Evolutionary conservation across 2,113 vertebrate species (phyloP), one percentile per base, ranked within the genome.

Genomic region (Dicrurus megarhynchus): DNA sequence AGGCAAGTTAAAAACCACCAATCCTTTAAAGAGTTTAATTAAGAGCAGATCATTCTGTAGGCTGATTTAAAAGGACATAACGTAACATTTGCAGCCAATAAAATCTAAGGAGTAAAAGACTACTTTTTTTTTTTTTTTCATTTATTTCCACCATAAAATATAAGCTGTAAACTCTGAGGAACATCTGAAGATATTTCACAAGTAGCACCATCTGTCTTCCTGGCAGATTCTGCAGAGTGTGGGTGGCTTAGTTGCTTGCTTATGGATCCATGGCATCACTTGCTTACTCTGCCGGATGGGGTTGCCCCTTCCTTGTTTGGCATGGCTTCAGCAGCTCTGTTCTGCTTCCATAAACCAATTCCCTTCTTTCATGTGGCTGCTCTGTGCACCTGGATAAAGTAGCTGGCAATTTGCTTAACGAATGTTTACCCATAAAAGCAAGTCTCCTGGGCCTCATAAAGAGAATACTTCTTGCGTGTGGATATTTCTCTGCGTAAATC

Each of bases 181-280:
- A 95, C 91, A 97, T 97, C 81, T 93, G 95, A 97, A 97, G 95
- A 93, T 97, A 97, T 95, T 97, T 97, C 92, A 95, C 90, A 96
- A 97, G 91, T 80, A 91, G 67, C 60, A 96, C 96, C 95, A 95
- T 98, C 97, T 98, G 96, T 87, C 82, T 94, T 92, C 35, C 87
- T 97, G 97, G 94, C 94, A 97, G 84, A 76, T 69, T 79, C 15
- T 55, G 89, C 63, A 64, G 79, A 47, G 26, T 49, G 95, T 97
- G 91, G 97, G 95, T 95, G 90, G 77, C 79, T 97, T 50, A 91
- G 93, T 86, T 90, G 78, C 92, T 96, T 93, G 78, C 93, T 87
- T 74, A 41, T 95, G 87, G 90, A 91, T 89, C 75, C 87, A 41
- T 7, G 79, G 67, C 83, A 87, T 89, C 77, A 44, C 69, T 97